phyloP scores from a whole-genome alignment of 2,113 vertebrate species.

The Arizona elegans region DNA sequence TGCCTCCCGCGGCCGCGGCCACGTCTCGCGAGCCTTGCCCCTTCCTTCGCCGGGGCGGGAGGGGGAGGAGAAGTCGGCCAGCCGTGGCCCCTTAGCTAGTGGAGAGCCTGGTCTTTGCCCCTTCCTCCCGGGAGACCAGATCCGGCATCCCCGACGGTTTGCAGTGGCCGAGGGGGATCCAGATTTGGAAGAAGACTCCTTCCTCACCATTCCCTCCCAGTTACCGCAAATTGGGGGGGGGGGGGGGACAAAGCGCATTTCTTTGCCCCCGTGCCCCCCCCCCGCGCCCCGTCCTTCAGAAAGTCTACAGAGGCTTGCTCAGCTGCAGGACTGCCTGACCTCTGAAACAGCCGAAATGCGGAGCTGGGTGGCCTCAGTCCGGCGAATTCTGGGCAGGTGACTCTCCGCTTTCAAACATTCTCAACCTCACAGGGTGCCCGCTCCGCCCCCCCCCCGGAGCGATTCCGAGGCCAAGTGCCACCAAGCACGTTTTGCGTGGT shows the following conservation, averaged over 20 bases:
- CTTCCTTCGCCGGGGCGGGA: neutral
- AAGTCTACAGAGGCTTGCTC: neutral
- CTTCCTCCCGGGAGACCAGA: neutral
- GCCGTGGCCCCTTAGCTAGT: neutral
- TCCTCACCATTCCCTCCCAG: neutral
- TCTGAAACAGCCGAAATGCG: neutral
- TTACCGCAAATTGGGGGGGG: neutral
- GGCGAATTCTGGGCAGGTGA: neutral
- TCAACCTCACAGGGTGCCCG: neutral
- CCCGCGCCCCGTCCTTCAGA: neutral
- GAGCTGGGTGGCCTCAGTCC: neutral
- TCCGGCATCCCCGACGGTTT: neutral
- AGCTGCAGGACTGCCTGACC: neutral
- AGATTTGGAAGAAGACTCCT: neutral
- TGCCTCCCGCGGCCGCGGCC: neutral
- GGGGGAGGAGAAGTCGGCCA: neutral
- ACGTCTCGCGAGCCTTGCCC: neutral
- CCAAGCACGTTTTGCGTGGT: neutral
- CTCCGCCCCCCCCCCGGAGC: no score
- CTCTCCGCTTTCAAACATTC: neutral
- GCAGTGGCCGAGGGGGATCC: neutral
- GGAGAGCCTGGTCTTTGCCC: neutral
- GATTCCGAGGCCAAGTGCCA: neutral
- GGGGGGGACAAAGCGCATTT: neutral
- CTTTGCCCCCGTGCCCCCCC: neutral